Evolutionary conservation across 2,888 invertebrate species (phyloP).

Genomic region (Troilus luridus): DNA sequence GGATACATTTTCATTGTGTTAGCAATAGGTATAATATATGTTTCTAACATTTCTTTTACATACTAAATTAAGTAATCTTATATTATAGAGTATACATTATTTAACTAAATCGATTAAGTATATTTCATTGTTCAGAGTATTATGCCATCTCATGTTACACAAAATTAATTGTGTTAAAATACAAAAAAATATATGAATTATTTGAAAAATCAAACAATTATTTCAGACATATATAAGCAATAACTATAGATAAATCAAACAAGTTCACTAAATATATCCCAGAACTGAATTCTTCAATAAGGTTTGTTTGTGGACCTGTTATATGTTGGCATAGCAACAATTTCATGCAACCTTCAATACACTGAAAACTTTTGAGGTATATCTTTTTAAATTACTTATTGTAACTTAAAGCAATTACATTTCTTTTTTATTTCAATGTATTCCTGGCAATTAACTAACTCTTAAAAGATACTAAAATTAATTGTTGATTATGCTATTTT

Average conservation of each 20-base stretch:
- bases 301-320: not conserved
- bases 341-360: not conserved
- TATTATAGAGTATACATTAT: no score
- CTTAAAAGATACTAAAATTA: not conserved
- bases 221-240: no score
- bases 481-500: not conserved
- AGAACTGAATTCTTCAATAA: not conserved
- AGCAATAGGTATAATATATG: no score
- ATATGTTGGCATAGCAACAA: not conserved
- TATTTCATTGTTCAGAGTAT: no score
- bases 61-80: no score
- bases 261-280: not conserved
- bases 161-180: not conserved
- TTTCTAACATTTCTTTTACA: no score
- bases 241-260: not conserved
- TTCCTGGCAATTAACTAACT: not conserved
- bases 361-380: slow-evolving; percentile 16
- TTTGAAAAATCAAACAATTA: no score
- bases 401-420: not conserved
- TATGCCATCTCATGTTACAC: not conserved
- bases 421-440: no score
- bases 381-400: not conserved
- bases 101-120: no score
- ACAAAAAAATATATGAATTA: not conserved
- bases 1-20: no score